Conservation (phyloP, 1,140 invertebrate genomes). For the Caenorhabditis brenneri region DNA sequence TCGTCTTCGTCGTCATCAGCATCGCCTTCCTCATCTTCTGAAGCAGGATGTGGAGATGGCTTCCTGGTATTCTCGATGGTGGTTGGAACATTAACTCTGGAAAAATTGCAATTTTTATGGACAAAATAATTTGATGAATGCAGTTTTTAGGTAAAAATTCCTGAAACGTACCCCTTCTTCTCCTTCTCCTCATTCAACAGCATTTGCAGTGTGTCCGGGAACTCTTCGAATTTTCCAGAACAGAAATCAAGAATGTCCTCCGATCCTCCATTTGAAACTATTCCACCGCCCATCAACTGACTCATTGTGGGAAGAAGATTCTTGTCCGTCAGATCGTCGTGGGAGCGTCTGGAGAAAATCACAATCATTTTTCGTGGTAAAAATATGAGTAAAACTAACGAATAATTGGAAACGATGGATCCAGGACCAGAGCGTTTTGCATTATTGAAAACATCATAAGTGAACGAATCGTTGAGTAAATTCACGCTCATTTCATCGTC, state of each 20-base stretch:
- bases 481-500: constrained; percentile 32
- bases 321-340: not conserved
- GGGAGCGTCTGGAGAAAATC: not conserved
- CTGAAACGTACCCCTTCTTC: not conserved
- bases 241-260: constrained; percentile 40
- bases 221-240: constrained; percentile 16
- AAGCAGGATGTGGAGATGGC: too few species aligned
- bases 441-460: constrained; percentile 5
- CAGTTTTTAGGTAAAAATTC: too few species aligned
- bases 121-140: too few species aligned
- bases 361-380: not conserved
- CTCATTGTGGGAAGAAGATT: not conserved
- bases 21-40: too few species aligned
- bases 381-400: not conserved
- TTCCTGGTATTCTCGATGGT: too few species aligned
- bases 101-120: too few species aligned
- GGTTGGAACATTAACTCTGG: too few species aligned
- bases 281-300: not conserved
- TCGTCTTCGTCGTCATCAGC: constrained; percentile 23
- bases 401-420: not conserved
- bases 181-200: not conserved
- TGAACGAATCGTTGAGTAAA: constrained; percentile 6
- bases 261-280: not conserved
- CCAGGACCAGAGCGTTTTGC: not conserved
- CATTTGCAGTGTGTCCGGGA: constrained; percentile 21